Base-by-base conservation (phyloP, 2,797 vertebrate species). In the Pseudopleuronectes americanus region DNA sequence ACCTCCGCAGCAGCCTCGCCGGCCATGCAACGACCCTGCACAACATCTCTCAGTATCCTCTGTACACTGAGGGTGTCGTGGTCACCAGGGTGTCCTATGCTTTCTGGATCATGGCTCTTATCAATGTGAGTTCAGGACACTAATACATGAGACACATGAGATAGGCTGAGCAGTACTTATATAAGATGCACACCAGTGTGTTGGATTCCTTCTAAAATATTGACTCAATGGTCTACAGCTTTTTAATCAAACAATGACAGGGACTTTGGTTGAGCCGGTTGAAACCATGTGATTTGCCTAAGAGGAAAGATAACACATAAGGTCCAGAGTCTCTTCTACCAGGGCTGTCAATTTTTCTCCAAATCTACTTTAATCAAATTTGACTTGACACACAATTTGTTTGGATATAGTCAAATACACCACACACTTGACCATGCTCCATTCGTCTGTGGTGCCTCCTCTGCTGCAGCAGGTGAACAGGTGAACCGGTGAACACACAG, bases 71-170 rank as follows among this genome's bases (percentile, higher is more conserved):
- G 17, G 95, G 94, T 0, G 26, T 90, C 43, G 83, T 94, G 28
- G 86, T 95, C 71, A 96, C 96, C 0, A 93, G 84, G 0, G 95
- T 98, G 47, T 96, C 96, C 24, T 98, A 97, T 0, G 97, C 98
- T 61, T 99, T 99, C 93, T 99, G 97, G 98, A 98, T 98, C 92
- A 99, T 99, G 96, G 96, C 97, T 49, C 81, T 97, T 43, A 97
- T 98, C 91, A 99, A 97, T 0, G 98, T 99, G 73, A 97, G 96
- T 89, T 41, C 6, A 54, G 52, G 26, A 6, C 59, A 58, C 0
- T 14, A 9, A 8, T 36, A 57, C 38, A 41, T 41, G 54, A 36
- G 23, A 14, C 5, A 6, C 13, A 24, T 2, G 24, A 43, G 16
- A 17, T 16, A 41, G 14, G 13, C 16, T 41, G 26, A 51, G 16